Evolutionary conservation across 2,113 vertebrate genomes (phyloP).

Genomic region (Romanogobio albipinnatus): DNA sequence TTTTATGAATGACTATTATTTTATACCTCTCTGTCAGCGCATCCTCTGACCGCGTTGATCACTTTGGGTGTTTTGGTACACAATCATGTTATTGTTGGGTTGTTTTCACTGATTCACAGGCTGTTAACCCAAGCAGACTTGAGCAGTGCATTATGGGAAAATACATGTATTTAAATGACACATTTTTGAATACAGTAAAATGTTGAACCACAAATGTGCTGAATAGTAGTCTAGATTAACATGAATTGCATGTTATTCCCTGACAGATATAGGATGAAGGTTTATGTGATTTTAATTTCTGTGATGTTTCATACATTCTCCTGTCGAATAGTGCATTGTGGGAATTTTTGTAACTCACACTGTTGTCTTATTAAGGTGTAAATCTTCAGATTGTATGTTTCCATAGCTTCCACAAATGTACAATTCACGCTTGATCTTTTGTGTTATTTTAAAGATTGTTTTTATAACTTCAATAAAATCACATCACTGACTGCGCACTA

Average conservation of each 20-base stretch:
- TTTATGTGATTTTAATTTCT: background rate
- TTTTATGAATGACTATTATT: background rate
- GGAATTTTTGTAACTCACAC: background rate
- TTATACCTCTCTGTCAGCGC: background rate
- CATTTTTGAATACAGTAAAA: background rate
- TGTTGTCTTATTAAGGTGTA: slow-evolving; percentile 1
- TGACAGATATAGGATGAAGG: background rate
- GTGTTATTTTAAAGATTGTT: background rate
- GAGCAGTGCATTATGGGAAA: background rate
- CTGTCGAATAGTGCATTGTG: background rate
- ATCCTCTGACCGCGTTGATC: background rate
- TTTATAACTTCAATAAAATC: slow-evolving; percentile 27
- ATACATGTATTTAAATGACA: background rate
- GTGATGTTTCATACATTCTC: background rate
- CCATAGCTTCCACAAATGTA: background rate
- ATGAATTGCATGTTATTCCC: background rate
- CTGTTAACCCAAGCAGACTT: background rate
- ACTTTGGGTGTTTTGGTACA: slow-evolving; percentile 9
- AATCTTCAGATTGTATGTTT: slow-evolving; percentile 1
- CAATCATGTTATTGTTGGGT: slow-evolving; percentile 25
- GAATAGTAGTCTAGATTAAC: too few species aligned
- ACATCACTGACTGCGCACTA: background rate
- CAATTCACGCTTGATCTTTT: slow-evolving; percentile 5
- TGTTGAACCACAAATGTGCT: background rate
- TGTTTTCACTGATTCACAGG: slow-evolving; percentile 17